Conservation (phyloP, 2,113 vertebrate genomes). For the Ameiurus melas region DNA sequence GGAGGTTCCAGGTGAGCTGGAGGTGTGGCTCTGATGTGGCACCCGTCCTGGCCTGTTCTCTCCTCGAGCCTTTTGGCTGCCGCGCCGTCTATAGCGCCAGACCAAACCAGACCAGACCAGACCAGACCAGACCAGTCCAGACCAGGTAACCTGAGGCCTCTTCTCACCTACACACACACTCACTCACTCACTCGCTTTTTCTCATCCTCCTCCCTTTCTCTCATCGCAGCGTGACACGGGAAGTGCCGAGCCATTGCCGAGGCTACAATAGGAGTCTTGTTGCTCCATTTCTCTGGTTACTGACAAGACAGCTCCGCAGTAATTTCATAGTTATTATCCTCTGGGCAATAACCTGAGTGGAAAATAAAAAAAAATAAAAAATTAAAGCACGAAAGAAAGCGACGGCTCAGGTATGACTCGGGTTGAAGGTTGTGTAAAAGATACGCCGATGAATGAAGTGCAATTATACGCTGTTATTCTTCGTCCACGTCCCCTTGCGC, state of each 20-base stretch:
- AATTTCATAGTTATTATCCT: slow-evolving; percentile 62
- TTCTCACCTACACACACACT: background rate
- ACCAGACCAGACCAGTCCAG: background rate
- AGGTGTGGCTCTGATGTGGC: slow-evolving; percentile 80
- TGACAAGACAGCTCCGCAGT: slow-evolving; percentile 52
- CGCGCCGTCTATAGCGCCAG: slow-evolving; percentile 73
- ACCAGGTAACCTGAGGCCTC: slow-evolving; percentile 55
- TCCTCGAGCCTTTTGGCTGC: slow-evolving; percentile 79
- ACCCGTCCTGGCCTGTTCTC: slow-evolving; percentile 77
- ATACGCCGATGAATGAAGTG: slow-evolving; percentile 38
- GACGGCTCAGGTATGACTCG: slow-evolving; percentile 42
- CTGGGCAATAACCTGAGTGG: slow-evolving; percentile 51
- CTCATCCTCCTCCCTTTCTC: slow-evolving; percentile 25
- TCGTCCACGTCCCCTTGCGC: background rate
- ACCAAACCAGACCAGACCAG: background rate
- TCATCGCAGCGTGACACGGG: slow-evolving; percentile 46
- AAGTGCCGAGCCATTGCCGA: slow-evolving; percentile 47
- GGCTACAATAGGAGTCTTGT: slow-evolving; percentile 57
- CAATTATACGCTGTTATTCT: slow-evolving; percentile 37
- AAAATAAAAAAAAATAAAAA: slow-evolving; percentile 8
- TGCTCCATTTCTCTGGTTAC: slow-evolving; percentile 59
- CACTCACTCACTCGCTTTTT: background rate
- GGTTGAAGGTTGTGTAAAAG: slow-evolving; percentile 48
- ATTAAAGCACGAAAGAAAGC: slow-evolving; percentile 33
- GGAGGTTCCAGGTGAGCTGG: slow-evolving; percentile 55